A percentile compares a stretch with the other conserved stretches of the same genome.
Evolutionary conservation across 1,140 invertebrate species (phyloP).

Genomic region (Ceratina japonica): DNA sequence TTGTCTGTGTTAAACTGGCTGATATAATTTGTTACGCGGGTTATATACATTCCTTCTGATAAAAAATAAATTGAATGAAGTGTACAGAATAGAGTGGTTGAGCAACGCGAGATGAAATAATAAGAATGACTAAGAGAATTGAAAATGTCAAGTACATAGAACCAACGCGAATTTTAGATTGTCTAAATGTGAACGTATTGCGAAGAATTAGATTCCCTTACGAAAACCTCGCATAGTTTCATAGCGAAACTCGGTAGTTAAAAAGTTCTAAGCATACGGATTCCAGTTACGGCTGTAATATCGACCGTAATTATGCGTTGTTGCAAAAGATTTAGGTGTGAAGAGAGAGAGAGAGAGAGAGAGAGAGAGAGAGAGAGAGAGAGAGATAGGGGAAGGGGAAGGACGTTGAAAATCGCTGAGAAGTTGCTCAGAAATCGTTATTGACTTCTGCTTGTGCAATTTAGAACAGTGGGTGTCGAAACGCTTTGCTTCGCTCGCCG

Average conservation of each 20-base stretch:
- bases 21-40: too few relatives aligned
- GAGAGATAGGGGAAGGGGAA: too few relatives aligned
- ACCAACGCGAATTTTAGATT: too few relatives aligned
- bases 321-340: not conserved
- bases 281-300: not conserved
- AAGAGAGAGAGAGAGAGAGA: not conserved
- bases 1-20: not conserved
- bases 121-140: too few relatives aligned
- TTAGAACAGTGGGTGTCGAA: not conserved
- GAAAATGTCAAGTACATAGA: too few relatives aligned
- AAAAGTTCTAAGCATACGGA: constrained; percentile 5
- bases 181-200: too few relatives aligned
- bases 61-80: too few relatives aligned
- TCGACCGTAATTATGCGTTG: not conserved
- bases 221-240: constrained; percentile 18
- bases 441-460: not conserved
- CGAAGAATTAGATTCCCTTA: not conserved
- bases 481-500: not conserved
- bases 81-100: too few relatives aligned
- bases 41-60: too few relatives aligned
- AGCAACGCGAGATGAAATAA: too few relatives aligned
- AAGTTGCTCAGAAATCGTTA: constrained; percentile 6
- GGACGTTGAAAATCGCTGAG: not conserved
- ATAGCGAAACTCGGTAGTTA: constrained; percentile 3
- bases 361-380: too few relatives aligned